phyloP scores from a whole-genome alignment of 2,797 vertebrate species.

The Anniella stebbinsi region DNA sequence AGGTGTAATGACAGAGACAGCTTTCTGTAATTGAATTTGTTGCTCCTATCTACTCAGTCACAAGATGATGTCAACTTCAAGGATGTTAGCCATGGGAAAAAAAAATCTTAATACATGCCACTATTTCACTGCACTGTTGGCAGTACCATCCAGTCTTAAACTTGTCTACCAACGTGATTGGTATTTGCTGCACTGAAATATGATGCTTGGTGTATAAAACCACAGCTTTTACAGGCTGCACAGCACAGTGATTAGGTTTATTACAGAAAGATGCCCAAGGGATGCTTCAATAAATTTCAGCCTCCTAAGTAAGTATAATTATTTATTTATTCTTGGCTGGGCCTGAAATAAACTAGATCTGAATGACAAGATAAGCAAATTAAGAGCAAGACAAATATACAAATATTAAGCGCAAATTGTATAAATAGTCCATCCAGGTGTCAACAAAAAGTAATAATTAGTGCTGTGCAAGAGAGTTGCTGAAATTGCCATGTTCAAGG shows the following conservation, averaged over 20 bases:
- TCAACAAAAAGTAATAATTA: constrained; percentile 63
- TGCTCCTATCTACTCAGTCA: constrained; percentile 81
- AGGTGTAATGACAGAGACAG: constrained; percentile 81
- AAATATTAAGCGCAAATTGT: constrained; percentile 63
- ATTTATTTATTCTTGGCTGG: constrained; percentile 20
- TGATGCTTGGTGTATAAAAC: constrained; percentile 3
- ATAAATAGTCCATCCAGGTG: constrained; percentile 66
- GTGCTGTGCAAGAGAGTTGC: constrained; percentile 46
- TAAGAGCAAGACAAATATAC: constrained; percentile 31
- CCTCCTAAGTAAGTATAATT: constrained; percentile 42
- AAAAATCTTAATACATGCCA: constrained; percentile 61
- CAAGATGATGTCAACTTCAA: constrained; percentile 79
- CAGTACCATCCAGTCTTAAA: constrained; percentile 42
- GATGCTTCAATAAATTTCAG: constrained; percentile 38
- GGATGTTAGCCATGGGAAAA: constrained; percentile 66
- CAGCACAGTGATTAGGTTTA: constrained; percentile 32
- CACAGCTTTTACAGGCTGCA: background rate
- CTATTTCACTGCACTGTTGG: constrained; percentile 54
- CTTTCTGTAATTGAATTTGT: constrained; percentile 86
- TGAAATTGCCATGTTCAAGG: constrained; percentile 52
- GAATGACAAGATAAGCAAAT: constrained; percentile 30
- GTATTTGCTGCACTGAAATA: constrained; percentile 35
- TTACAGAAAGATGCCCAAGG: constrained; percentile 38
- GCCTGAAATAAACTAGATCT: constrained; percentile 49
- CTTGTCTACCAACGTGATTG: constrained; percentile 29